Conservation (phyloP, 1,140 invertebrate species). For the Penaeus indicus region DNA sequence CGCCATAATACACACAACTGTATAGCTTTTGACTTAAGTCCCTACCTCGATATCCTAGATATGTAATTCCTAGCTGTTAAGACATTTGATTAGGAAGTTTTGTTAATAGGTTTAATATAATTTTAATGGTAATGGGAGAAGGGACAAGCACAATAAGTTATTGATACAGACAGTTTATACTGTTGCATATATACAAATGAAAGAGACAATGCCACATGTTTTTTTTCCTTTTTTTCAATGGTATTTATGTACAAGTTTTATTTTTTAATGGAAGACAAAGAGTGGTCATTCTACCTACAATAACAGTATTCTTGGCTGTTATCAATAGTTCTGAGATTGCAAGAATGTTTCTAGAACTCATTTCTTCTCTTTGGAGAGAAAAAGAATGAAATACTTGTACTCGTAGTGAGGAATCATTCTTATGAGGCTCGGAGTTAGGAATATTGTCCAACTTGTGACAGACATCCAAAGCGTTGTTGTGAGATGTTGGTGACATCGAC, state of each 20-base stretch:
- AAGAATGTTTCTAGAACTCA: constrained; percentile 4
- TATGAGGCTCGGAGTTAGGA: too few species aligned
- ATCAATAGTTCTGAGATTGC: constrained; percentile 11
- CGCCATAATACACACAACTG: constrained; percentile 47
- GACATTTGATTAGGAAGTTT: constrained; percentile 39
- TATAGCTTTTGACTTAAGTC: constrained; percentile 51
- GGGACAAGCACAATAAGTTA: constrained; percentile 49
- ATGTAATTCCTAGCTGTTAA: constrained; percentile 45
- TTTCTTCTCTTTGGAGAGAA: neutral
- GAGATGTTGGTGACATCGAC: too few species aligned
- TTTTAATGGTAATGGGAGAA: constrained; percentile 49
- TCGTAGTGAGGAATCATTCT: too few species aligned
- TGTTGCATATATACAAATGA: constrained; percentile 19
- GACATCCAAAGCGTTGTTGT: too few species aligned
- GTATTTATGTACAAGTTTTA: constrained; percentile 16
- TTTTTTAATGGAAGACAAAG: neutral
- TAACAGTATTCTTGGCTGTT: constrained; percentile 17
- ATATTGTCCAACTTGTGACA: too few species aligned
- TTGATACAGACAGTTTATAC: constrained; percentile 36
- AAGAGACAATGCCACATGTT: neutral
- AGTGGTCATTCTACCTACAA: constrained; percentile 31
- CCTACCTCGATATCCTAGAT: constrained; percentile 52
- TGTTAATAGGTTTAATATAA: constrained; percentile 45
- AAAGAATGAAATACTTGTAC: too few species aligned
- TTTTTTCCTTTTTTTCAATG: neutral